Evolutionary conservation across 2,797 vertebrate genomes (phyloP).

Genomic region (Chrosomus eos): DNA sequence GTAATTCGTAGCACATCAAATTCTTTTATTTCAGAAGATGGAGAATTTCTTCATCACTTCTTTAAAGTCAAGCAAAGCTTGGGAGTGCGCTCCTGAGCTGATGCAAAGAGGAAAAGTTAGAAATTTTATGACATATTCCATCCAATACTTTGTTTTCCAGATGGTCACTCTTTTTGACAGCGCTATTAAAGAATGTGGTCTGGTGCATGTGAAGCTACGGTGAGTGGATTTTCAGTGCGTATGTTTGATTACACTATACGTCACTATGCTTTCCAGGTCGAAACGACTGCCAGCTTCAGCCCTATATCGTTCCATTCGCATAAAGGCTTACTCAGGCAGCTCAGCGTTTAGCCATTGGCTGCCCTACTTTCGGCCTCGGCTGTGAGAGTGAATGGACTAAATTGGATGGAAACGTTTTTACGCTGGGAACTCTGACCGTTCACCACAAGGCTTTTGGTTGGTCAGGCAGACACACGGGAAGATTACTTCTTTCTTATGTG

Average conservation of each 20-base stretch:
- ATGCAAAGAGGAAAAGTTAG: constrained; percentile 20
- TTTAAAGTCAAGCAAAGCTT: constrained; percentile 29
- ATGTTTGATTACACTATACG: constrained; percentile 44
- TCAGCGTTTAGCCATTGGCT: constrained; percentile 63
- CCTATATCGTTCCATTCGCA: constrained; percentile 63
- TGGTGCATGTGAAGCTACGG: constrained; percentile 11
- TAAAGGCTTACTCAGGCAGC: constrained; percentile 53
- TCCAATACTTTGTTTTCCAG: constrained; percentile 40
- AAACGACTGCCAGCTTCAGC: constrained; percentile 49
- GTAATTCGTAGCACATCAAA: not conserved
- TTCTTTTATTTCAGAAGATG: not conserved
- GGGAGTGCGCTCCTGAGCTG: not conserved
- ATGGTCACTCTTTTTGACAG: constrained; percentile 45
- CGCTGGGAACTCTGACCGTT: constrained; percentile 64
- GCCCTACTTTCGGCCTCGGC: constrained; percentile 64
- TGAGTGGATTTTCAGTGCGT: constrained; percentile 34
- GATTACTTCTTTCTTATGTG: constrained; percentile 11
- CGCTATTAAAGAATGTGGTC: constrained; percentile 34
- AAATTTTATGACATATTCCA: constrained; percentile 22
- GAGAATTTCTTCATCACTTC: not conserved
- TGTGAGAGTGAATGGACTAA: constrained; percentile 64
- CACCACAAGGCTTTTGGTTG: constrained; percentile 40
- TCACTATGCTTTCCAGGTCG: constrained; percentile 43
- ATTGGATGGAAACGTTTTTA: constrained; percentile 67
- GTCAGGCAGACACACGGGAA: constrained; percentile 34